phyloP scores from a whole-genome alignment of 2,797 vertebrate genomes.

The Microctenopoma lineatum region DNA sequence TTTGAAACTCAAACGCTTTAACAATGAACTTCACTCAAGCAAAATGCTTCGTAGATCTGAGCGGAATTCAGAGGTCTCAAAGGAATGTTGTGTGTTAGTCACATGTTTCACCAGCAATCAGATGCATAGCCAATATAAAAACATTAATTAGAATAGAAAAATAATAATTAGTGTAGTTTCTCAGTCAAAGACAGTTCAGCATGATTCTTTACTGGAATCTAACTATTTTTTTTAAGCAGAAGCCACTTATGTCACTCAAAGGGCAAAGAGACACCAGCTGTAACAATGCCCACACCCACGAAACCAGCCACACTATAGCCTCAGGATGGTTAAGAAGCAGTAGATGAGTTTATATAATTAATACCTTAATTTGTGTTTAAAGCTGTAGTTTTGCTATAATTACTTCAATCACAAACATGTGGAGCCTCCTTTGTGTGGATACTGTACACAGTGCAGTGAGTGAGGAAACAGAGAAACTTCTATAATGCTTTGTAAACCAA shows the following conservation, averaged over 20 bases:
- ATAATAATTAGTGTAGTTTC: too few species aligned
- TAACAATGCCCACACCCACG: not conserved
- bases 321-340: conserved; percentile 13
- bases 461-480: conserved; percentile 42
- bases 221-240: not conserved
- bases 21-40: too few species aligned
- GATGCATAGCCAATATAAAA: too few species aligned
- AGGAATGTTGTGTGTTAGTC: too few species aligned
- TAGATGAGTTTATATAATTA: conserved; percentile 31
- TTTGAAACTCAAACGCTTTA: too few species aligned
- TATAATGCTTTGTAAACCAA: conserved; percentile 59
- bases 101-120: too few species aligned
- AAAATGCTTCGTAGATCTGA: too few species aligned
- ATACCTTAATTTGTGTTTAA: conserved; percentile 52
- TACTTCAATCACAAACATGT: conserved; percentile 44
- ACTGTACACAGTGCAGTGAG: conserved; percentile 28
- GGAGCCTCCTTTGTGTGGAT: conserved; percentile 17
- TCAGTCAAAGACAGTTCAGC: not conserved
- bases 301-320: conserved; percentile 16
- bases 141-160: too few species aligned
- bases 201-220: not conserved
- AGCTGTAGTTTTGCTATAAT: conserved; percentile 42
- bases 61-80: too few species aligned
- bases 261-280: conserved; percentile 5
- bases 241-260: not conserved